Evolutionary conservation across 2,888 invertebrate species (phyloP).

Genomic region (Darwinula stevensoni): DNA sequence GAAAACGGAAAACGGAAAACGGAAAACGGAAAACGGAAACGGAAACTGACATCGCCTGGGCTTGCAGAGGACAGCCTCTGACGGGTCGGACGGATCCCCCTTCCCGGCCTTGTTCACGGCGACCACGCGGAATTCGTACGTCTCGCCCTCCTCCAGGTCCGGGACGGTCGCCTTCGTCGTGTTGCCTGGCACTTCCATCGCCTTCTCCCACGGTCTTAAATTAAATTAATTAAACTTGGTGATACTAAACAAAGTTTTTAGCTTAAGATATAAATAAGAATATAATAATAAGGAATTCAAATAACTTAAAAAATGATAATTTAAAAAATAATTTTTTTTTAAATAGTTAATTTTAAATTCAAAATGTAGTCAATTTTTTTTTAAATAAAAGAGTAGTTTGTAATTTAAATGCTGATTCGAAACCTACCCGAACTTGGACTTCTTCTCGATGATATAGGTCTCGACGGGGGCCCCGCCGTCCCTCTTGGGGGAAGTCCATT

Average conservation of each 20-base stretch:
- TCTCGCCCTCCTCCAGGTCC: constrained; percentile 59
- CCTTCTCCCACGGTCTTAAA: constrained; percentile 1
- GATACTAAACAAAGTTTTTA: too few relatives aligned
- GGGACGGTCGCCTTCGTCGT: constrained; percentile 44
- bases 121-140: constrained; percentile 79
- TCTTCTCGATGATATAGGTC: constrained; percentile 58
- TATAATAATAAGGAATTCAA: background rate
- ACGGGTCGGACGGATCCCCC: constrained; percentile 28
- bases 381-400: background rate
- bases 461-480: constrained; percentile 76
- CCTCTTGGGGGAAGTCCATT: constrained; percentile 79
- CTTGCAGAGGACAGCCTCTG: constrained; percentile 16
- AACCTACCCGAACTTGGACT: constrained; percentile 39
- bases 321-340: background rate
- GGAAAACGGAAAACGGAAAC: background rate
- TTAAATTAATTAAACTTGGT: constrained; percentile 9
- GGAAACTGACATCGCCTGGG: constrained; percentile 15
- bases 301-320: background rate
- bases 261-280: too few relatives aligned
- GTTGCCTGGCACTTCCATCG: constrained; percentile 1
- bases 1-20: too few relatives aligned
- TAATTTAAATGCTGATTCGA: background rate
- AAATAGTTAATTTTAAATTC: background rate
- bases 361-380: background rate
- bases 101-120: constrained; percentile 78